phyloP scores from a whole-genome alignment of 2,113 vertebrate species.

The Podarcis cretensis region DNA sequence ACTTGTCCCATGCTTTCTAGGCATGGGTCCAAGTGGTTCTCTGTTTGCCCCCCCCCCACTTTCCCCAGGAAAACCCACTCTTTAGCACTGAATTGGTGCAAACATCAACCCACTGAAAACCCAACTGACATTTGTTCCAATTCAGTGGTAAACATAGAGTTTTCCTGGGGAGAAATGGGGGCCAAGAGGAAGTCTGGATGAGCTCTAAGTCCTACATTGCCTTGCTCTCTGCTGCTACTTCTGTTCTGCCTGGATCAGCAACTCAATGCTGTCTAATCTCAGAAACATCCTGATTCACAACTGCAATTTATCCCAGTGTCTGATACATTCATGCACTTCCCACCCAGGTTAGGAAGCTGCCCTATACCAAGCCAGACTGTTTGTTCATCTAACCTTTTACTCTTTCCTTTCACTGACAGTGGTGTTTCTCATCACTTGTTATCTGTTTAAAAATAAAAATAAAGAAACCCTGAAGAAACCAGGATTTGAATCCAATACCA shows the following conservation, averaged over 20 bases:
- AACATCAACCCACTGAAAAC: no score
- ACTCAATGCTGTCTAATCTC: background rate
- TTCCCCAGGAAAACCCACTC: no score
- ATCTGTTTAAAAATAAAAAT: background rate
- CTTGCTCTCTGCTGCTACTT: background rate
- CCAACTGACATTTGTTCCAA: no score
- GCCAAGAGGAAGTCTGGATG: no score
- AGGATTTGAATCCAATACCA: background rate
- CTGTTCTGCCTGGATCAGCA: background rate
- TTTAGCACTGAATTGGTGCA: no score
- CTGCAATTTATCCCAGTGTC: background rate
- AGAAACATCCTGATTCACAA: background rate
- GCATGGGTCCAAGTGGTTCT: no score
- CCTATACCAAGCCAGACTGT: background rate
- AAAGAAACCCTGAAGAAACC: background rate
- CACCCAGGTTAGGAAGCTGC: background rate
- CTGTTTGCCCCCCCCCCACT: no score
- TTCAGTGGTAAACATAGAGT: no score
- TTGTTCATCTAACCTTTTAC: background rate
- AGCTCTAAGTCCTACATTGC: background rate
- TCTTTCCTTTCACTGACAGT: background rate
- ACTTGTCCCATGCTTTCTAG: no score
- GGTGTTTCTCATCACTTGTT: background rate
- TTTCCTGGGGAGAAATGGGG: no score
- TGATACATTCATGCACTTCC: background rate